These are phyloP conservation scores for Drosophila carrolli DNA, from an alignment of 1,140 invertebrate species.

Conservation along the genomic window DNA sequence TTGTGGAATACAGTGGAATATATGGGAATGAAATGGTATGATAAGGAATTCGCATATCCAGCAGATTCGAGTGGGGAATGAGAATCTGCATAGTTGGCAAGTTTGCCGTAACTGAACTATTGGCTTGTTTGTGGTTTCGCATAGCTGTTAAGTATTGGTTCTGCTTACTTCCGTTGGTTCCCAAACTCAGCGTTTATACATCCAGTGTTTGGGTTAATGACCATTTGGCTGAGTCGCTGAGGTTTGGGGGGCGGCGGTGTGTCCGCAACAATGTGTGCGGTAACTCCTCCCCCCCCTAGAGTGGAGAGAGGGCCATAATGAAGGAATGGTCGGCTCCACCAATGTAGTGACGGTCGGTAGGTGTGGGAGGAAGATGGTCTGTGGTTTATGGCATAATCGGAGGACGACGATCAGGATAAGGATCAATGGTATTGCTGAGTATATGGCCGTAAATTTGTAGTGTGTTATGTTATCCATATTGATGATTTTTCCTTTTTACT, in stretches of 20 bases:
- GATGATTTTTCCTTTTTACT: constrained; percentile 1
- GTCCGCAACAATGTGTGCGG: constrained; percentile 6
- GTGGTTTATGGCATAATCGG: constrained; percentile 1
- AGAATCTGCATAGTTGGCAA: neutral
- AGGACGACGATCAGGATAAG: neutral
- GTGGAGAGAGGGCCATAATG: constrained; percentile 13
- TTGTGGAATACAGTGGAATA: neutral
- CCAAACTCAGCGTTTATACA: constrained; percentile 5
- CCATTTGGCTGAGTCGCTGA: constrained; percentile 3
- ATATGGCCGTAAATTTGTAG: constrained; percentile 10
- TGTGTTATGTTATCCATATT: constrained; percentile 7
- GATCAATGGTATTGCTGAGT: neutral
- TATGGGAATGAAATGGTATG: neutral
- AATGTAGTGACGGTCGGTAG: neutral
- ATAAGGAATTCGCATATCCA: neutral
- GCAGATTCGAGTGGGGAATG: no score
- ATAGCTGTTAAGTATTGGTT: constrained; percentile 3
- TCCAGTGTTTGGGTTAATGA: constrained; percentile 3
- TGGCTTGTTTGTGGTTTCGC: neutral
- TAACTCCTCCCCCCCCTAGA: constrained; percentile 12
- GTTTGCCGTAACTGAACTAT: no score
- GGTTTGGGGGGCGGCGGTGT: constrained; percentile 16
- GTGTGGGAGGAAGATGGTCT: constrained; percentile 4
- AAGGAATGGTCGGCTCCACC: constrained; percentile 13
- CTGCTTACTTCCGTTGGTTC: neutral